Base-by-base conservation (phyloP, 2,113 vertebrate species). In the Tamias sibiricus region DNA sequence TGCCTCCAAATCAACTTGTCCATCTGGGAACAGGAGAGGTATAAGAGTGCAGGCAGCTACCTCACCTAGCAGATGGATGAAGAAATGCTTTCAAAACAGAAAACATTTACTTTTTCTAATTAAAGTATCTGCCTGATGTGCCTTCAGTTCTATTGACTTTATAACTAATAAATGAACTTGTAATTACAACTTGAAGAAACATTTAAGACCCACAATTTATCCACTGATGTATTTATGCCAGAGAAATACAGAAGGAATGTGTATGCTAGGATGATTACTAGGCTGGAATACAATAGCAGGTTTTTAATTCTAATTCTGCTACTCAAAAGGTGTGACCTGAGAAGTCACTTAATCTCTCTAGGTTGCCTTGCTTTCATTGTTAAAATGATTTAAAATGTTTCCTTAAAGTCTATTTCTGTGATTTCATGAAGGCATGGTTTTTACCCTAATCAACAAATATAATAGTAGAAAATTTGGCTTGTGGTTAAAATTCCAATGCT, bases 21-120 rank as follows among this genome's bases (percentile, higher is more conserved):
- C 66, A 81, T 77, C 69, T 82, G 89, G 20, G n/a, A 90, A 85
- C 4, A 91, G 20, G 37, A 89, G n/a, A 72, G 62, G 87, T n/a
- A 32, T 26, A 37, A 85, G 44, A 81, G 22, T 64, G 20, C 26
- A 83, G 59, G 62, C 6, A 85, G 77, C 66, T 71, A n/a, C 32
- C 52, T 94, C 77, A 95, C 37, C 4, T 26, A 94, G 71, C 87
- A 94, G 69, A 90, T 66, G 24, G 20, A 81, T 68, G 16, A 93
- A 77, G 81, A 84, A 80, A 89, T 12, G 26, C 40, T 90, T 87
- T 94, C 35, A n/a, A 88, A 89, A 79, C 26, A 91, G 77, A 76
- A 94, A 88, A 72, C 40, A 76, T 37, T 68, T 44, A 79, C 44
- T 80, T 91, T 87, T 95, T 93, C 62, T 93, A 83, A 74, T 49